These are phyloP conservation scores for Deroplatys truncata DNA, from an alignment of 2,888 invertebrate species.

Conservation along the genomic window DNA sequence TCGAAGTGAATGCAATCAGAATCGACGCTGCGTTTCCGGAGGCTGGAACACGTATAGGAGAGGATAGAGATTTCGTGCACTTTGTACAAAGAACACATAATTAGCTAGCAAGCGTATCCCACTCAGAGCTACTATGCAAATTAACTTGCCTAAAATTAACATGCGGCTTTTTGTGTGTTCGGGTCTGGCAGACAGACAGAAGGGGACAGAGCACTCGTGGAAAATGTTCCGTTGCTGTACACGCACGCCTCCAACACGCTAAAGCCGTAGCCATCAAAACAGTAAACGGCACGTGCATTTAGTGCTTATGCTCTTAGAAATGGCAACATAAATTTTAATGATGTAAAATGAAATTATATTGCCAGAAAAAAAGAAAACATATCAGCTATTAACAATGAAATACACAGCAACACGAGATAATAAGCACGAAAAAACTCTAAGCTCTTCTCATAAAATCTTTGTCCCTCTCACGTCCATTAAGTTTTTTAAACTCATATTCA, in stretches of 20 bases:
- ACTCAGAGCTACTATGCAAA: background rate
- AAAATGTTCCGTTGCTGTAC: too few relatives aligned
- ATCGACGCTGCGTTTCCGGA: background rate
- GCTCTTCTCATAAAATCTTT: too few relatives aligned
- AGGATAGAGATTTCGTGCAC: background rate
- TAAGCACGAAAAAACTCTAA: too few relatives aligned
- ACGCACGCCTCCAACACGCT: too few relatives aligned
- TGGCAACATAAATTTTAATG: background rate
- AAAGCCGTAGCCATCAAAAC: too few relatives aligned
- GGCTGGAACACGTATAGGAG: background rate
- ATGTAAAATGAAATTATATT: background rate
- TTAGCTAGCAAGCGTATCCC: background rate
- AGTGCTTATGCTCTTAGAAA: background rate
- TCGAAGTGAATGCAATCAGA: background rate
- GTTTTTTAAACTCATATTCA: too few relatives aligned
- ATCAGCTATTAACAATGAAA: background rate
- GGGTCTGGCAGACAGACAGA: background rate
- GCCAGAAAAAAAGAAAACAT: background rate
- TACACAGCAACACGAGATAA: too few relatives aligned
- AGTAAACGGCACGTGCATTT: background rate
- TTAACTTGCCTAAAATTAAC: background rate
- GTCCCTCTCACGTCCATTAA: too few relatives aligned
- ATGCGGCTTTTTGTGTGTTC: background rate
- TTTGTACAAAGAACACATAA: background rate
- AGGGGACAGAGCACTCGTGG: too few relatives aligned